Evolutionary conservation across 2,888 invertebrate species (phyloP).

Genomic region (Tipula lateralis): DNA sequence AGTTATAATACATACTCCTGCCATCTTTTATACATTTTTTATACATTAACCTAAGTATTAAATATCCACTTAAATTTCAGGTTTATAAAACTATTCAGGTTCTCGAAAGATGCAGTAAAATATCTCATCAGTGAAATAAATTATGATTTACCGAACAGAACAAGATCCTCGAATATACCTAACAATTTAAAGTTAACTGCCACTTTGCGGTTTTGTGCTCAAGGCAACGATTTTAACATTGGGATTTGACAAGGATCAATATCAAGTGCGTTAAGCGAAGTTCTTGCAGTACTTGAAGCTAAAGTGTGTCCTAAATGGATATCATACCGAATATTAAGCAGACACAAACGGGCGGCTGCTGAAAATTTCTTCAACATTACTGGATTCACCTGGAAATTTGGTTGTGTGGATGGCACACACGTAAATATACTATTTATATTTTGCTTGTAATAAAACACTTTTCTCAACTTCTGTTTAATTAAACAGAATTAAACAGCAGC

Average conservation of each 20-base stretch:
- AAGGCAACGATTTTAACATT: not conserved
- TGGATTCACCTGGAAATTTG: too few species aligned
- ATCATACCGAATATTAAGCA: not conserved
- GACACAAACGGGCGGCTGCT: not conserved
- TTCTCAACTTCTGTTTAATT: too few species aligned
- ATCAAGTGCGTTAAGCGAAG: not conserved
- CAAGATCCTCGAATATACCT: not conserved
- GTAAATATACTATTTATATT: too few species aligned
- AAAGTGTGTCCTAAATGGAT: not conserved
- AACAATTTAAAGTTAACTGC: not conserved
- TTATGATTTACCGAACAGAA: not conserved
- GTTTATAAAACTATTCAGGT: not conserved
- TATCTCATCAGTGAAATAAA: not conserved
- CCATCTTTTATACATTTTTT: not conserved
- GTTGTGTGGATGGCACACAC: too few species aligned
- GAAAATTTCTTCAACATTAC: not conserved
- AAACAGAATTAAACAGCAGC: too few species aligned
- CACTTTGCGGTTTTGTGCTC: not conserved
- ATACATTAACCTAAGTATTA: not conserved
- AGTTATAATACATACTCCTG: not conserved
- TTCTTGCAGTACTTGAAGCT: not conserved
- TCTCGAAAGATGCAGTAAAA: not conserved
- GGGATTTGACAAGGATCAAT: not conserved
- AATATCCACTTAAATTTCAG: not conserved
- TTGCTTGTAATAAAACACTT: too few species aligned